phyloP scores from a whole-genome alignment of 1,140 invertebrate genomes.

The Gryllus bimaculatus region DNA sequence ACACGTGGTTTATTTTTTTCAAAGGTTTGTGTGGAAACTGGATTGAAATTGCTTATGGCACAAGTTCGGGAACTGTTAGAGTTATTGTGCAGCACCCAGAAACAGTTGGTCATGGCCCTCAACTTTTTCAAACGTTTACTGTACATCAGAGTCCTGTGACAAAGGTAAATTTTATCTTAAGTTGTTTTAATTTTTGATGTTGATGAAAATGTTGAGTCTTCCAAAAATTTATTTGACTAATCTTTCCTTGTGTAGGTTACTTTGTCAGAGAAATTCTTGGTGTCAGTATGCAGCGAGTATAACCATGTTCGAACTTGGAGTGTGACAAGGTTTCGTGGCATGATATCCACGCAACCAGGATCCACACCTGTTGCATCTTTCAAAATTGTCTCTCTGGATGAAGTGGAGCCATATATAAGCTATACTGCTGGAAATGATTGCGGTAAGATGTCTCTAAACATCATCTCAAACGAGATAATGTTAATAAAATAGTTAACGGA shows the following conservation, averaged over 20 bases:
- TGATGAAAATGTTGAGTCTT: neutral
- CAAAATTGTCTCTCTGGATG: constrained; percentile 87
- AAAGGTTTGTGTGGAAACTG: constrained; percentile 92
- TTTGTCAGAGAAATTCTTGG: constrained; percentile 90
- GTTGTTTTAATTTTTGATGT: neutral
- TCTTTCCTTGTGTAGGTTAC: constrained; percentile 57
- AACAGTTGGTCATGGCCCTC: constrained; percentile 93
- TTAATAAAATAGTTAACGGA: neutral
- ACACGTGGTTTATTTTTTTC: constrained; percentile 25
- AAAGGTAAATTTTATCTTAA: constrained; percentile 50
- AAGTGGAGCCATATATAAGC: constrained; percentile 64
- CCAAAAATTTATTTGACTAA: neutral
- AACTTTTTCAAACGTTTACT: constrained; percentile 95
- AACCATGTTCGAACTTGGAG: constrained; percentile 97
- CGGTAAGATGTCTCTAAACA: constrained; percentile 37
- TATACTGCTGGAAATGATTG: constrained; percentile 72
- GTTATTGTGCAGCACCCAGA: constrained; percentile 98
- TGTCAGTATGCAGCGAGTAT: constrained; percentile 95
- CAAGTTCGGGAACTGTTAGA: constrained; percentile 84
- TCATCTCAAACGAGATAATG: neutral
- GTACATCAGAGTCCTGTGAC: constrained; percentile 94
- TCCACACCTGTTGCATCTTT: constrained; percentile 94
- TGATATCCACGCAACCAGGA: constrained; percentile 97
- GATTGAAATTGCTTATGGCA: constrained; percentile 99
- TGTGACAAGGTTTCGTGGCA: constrained; percentile 86